Base-by-base conservation (phyloP, 1,140 invertebrate genomes). In the Belonocnema kinseyi region DNA sequence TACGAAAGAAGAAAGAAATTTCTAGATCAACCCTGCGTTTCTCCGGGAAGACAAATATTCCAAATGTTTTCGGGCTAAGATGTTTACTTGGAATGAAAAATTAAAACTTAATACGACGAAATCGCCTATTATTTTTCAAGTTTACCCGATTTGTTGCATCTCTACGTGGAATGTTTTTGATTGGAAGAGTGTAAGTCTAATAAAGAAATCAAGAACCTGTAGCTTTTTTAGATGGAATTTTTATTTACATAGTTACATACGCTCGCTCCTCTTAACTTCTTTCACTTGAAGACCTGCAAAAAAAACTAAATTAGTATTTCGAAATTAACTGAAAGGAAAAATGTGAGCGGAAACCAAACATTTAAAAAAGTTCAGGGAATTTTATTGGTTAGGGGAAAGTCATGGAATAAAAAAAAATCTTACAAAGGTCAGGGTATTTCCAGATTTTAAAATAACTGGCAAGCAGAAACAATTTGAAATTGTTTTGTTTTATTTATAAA, bases 261-360 rank as follows among this genome's bases (percentile, higher is more conserved):
- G 85, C 80, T 90, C 88, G 61, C 87, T 89, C 71, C 88, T 89
- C 88, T 96, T 96, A 56, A 96, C 95, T 93, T 96, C 95, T 86
- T 96, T 96, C 11, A 96, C 95, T 92, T 96, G 95, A 21, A 96
- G 92, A 92, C 95, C 95, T 95, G 91, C 70, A 93, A 93, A 84
- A 92, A 58, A 74, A 58, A 61, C 46, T 3, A 70, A 2, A 51
- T 52, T 70, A 46, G n/a, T 8, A 50, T 54, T 50, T 33, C 50
- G 17, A 50, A 66, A 75, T 66, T 4, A 70, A 74, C 19, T 73
- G 19, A 56, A 73, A 11, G 61, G 7, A 52, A 53, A n/a, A 73
- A 50, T 77, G 40, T 46, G 40, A 46, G 2, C n/a, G n/a, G n/a
- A n/a, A n/a, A n/a, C n/a, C n/a, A n/a, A n/a, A n/a, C n/a, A n/a